Evolutionary conservation across 2,113 vertebrate genomes (phyloP).

Genomic region (Gadus macrocephalus): DNA sequence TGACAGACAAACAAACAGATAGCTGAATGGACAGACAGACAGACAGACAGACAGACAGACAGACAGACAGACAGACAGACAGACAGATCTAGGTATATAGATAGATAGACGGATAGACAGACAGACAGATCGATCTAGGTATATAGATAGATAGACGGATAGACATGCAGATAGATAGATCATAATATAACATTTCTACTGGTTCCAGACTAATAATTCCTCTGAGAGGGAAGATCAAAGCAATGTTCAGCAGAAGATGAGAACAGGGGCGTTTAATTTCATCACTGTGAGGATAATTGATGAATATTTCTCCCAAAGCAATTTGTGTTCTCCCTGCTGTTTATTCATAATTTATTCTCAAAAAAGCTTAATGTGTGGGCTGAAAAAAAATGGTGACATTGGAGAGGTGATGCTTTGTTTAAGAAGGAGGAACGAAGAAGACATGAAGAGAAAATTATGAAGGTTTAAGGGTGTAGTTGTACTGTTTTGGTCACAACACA

Average conservation of each 20-base stretch:
- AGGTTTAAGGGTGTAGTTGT: not conserved
- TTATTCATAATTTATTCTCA: not conserved
- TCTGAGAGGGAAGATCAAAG: too few relatives aligned
- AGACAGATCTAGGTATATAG: constrained; percentile 5
- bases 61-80: constrained; percentile 1
- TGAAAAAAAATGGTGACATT: not conserved
- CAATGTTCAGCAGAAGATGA: too few relatives aligned
- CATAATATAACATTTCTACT: too few relatives aligned
- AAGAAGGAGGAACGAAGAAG: too few relatives aligned
- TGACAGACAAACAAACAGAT: constrained; percentile 14
- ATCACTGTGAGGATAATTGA: constrained; percentile 28
- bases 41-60: not conserved
- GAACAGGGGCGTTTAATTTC: not conserved
- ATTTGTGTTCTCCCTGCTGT: constrained; percentile 18
- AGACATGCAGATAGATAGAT: not conserved
- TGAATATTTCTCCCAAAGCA: constrained; percentile 23
- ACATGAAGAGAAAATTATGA: too few relatives aligned
- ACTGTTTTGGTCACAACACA: too few relatives aligned
- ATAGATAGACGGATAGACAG: too few relatives aligned
- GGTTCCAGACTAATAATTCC: too few relatives aligned
- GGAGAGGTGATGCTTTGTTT: too few relatives aligned
- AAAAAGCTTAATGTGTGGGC: not conserved
- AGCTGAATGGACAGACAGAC: constrained; percentile 3
- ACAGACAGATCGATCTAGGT: constrained; percentile 9
- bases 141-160: constrained; percentile 3